Conservation (phyloP, 2,888 invertebrate species). For the Strigamia transsilvanica region DNA sequence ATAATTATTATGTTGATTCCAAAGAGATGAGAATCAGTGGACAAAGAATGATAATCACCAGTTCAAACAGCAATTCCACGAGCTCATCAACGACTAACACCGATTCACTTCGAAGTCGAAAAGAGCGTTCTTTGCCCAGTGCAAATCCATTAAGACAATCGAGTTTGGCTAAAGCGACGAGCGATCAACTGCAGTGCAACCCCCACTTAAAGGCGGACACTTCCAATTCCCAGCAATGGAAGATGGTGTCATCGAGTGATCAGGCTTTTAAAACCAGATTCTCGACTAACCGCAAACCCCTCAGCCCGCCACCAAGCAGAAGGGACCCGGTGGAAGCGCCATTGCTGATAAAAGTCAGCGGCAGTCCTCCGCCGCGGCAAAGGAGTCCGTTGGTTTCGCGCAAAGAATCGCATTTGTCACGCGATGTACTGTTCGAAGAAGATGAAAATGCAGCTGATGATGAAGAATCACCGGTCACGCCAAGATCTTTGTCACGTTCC, state of each 20-base stretch:
- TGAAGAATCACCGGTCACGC: conserved; percentile 35
- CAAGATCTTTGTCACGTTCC: conserved; percentile 15
- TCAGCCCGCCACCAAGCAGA: neutral
- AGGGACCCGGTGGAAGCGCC: neutral
- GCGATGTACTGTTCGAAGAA: conserved; percentile 44
- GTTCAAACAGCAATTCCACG: conserved; percentile 8
- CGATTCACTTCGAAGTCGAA: neutral
- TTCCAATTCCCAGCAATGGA: neutral
- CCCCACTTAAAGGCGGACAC: neutral
- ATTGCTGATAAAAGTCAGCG: neutral
- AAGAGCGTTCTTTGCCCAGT: neutral
- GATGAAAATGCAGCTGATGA: conserved; percentile 39
- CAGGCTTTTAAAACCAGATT: neutral
- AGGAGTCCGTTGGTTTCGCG: neutral
- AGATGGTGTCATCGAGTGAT: neutral
- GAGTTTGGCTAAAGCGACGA: conserved; percentile 37
- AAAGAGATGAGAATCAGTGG: conserved; percentile 52
- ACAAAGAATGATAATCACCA: conserved; percentile 40
- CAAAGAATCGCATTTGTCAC: conserved; percentile 7
- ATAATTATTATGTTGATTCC: conserved; percentile 46
- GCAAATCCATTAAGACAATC: conserved; percentile 27
- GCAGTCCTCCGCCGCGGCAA: neutral
- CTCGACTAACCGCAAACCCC: neutral
- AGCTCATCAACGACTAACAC: neutral
- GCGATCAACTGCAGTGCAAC: conserved; percentile 24